Conservation (phyloP, 2,797 vertebrate genomes). For the Simalia tracyae region DNA sequence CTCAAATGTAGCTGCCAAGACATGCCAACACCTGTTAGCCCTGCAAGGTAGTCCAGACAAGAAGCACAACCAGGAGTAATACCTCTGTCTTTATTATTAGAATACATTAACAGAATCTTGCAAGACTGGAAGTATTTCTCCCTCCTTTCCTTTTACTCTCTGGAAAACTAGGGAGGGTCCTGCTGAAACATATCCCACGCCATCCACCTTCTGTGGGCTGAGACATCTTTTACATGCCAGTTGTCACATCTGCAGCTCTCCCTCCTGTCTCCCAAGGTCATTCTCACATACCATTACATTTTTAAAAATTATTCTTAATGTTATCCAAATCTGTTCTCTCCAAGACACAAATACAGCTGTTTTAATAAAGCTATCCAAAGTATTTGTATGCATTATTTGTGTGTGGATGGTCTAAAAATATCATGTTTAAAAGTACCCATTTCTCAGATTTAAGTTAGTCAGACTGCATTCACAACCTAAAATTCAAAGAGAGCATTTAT, state of each 20-base stretch:
- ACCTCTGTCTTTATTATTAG: background rate
- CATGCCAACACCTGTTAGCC: background rate
- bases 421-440: background rate
- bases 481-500: background rate
- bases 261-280: background rate
- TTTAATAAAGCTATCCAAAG: background rate
- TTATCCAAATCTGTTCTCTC: background rate
- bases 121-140: background rate
- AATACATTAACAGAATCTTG: background rate
- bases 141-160: background rate
- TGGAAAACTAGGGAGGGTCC: background rate
- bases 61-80: background rate
- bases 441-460: background rate
- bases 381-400: conserved; percentile 2
- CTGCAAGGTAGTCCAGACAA: background rate
- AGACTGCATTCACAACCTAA: conserved; percentile 3
- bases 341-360: background rate
- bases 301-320: background rate
- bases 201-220: background rate
- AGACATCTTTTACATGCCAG: background rate
- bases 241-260: background rate
- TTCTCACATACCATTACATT: background rate
- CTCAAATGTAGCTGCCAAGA: background rate
- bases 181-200: background rate
- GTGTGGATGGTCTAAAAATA: background rate